Base-by-base conservation (phyloP, 2,797 vertebrate species). In the Siniperca scherzeri region DNA sequence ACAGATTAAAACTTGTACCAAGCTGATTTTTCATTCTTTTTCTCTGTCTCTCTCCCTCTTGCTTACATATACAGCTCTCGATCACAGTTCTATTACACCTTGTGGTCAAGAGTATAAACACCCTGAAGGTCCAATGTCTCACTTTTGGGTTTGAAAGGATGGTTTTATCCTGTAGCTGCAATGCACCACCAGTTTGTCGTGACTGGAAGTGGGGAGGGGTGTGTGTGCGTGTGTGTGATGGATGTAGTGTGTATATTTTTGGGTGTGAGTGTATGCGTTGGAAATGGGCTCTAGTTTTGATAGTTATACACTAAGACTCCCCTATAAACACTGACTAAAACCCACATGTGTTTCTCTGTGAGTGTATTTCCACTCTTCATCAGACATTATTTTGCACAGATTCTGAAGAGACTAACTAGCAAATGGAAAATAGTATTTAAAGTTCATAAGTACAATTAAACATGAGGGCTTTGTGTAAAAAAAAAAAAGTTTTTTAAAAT, bases 121-220 rank as follows among this genome's bases (percentile, higher is more conserved):
- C 74, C 22, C 38, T 53, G 53, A 67, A 53, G 68, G 33, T 80
- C 50, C 30, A 50, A 22, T 57, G 13, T 77, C 38, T 78, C 42
- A 52, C 42, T 87, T 81, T 46, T 76, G 33, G 22, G 30, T 65
- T 84, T 79, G 38, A 84, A 75, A 87, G 68, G 53, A 83, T 76
- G 46, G 3, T 33, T 81, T 83, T 85, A 65, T 81, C n/a, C 60
- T 33, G 52, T 22, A 89, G 78, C 91, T 93, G 91, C 91, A 94
- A 72, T 93, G 91, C 87, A 91, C 82, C 92, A 93, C 61, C 87
- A 86, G 55, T 86, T 90, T 84, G 87, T 93, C 72, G 66, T 91
- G 88, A 91, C 86, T 87, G 22, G 22, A 77, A 70, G 40, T 75
- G 42, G 75, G 78, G 74, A 79, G 80, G 83, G 67, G 67, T 61